Evolutionary conservation across 2,888 invertebrate genomes (phyloP).

Genomic region (Sycophila texana): DNA sequence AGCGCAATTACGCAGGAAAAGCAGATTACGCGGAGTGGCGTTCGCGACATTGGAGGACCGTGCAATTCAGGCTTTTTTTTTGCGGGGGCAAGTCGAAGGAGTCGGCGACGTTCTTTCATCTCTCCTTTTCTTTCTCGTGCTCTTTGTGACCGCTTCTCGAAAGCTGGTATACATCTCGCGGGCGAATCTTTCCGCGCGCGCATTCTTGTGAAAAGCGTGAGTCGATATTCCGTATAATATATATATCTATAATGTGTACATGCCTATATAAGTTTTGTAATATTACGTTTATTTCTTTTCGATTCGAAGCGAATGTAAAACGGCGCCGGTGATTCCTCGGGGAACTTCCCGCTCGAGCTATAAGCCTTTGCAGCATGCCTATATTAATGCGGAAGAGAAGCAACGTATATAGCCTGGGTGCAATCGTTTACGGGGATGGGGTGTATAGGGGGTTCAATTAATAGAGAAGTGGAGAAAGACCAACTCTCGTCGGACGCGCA

Average conservation of each 20-base stretch:
- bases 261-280: constrained; percentile 10
- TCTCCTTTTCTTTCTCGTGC: neutral
- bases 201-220: constrained; percentile 39
- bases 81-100: neutral
- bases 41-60: too few relatives aligned
- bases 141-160: constrained; percentile 13
- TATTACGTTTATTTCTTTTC: neutral
- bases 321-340: neutral
- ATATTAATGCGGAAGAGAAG: neutral
- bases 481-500: constrained; percentile 8
- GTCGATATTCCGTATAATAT: constrained; percentile 24
- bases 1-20: constrained; percentile 16
- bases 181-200: constrained; percentile 27
- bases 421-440: constrained; percentile 39
- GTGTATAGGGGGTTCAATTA: constrained; percentile 35
- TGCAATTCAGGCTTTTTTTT: too few relatives aligned
- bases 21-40: neutral
- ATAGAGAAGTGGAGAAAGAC: constrained; percentile 39
- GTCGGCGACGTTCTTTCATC: constrained; percentile 11
- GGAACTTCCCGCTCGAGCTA: neutral
- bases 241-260: constrained; percentile 17
- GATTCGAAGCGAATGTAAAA: neutral
- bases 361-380: neutral
- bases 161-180: neutral
- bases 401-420: constrained; percentile 8